phyloP scores from a whole-genome alignment of 2,888 invertebrate species.

The Micropterix aruncella region DNA sequence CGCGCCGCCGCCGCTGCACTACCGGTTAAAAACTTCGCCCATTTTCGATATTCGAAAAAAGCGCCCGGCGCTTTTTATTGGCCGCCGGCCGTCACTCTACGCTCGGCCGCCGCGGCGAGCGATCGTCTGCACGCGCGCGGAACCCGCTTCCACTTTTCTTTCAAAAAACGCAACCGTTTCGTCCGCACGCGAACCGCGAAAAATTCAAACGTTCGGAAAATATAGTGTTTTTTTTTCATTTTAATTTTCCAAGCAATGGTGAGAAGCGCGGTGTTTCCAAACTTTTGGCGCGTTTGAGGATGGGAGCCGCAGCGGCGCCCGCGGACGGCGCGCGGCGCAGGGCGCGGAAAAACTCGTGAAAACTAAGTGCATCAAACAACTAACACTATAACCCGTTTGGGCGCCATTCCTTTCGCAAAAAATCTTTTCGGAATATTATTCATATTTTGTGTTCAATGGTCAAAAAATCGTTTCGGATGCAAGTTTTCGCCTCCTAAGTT shows the following conservation, averaged over 20 bases:
- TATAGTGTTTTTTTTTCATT: too few species aligned
- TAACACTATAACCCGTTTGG: slow-evolving; percentile 20
- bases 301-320: slow-evolving; percentile 11
- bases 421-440: background rate
- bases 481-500: background rate
- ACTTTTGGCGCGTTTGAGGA: too few species aligned
- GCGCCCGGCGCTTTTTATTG: background rate
- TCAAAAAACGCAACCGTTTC: background rate
- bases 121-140: slow-evolving; percentile 12
- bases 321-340: slow-evolving; percentile 22
- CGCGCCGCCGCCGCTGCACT: too few species aligned
- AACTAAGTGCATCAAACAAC: slow-evolving; percentile 17
- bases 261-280: too few species aligned
- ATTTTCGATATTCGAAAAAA: background rate
- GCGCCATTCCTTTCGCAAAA: background rate
- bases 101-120: slow-evolving; percentile 11
- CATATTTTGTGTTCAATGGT: background rate
- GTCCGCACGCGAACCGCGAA: slow-evolving; percentile 5
- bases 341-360: slow-evolving; percentile 18
- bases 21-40: too few species aligned
- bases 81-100: background rate
- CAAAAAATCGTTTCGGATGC: background rate
- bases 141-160: background rate
- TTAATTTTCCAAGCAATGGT: too few species aligned
- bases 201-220: too few species aligned